Percentiles rank a stretch among this genome's conserved stretches.
phyloP scores from a whole-genome alignment of 1,140 invertebrate genomes.

The Cherax destructor region DNA sequence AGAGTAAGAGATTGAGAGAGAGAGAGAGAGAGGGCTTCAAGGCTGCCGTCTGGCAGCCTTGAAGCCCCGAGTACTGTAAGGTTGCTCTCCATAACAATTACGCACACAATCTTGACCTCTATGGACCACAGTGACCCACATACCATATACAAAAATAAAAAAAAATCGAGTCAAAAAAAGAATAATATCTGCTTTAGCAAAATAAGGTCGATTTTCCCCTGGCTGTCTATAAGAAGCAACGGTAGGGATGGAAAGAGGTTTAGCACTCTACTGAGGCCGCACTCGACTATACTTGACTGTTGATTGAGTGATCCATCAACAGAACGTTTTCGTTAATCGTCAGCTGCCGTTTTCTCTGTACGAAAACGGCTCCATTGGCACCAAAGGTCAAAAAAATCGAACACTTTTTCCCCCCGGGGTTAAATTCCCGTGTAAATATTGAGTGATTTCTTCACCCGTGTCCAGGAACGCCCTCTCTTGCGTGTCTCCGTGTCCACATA shows the following conservation, averaged over 20 bases:
- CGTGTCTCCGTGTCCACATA: too few relatives aligned
- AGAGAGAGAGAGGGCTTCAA: too few relatives aligned
- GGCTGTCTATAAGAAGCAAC: not conserved
- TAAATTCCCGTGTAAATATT: too few relatives aligned
- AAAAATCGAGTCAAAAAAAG: too few relatives aligned
- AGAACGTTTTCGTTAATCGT: constrained; percentile 52
- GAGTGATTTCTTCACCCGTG: too few relatives aligned
- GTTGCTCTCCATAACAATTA: not conserved
- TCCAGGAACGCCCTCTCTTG: too few relatives aligned
- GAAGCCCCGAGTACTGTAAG: not conserved
- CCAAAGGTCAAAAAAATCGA: not conserved
- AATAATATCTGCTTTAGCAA: not conserved
- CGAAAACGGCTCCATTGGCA: not conserved
- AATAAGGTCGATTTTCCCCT: not conserved
- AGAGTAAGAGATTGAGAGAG: too few relatives aligned
- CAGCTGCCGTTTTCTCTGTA: constrained; percentile 34
- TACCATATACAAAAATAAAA: not conserved
- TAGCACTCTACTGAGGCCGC: not conserved
- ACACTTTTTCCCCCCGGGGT: too few relatives aligned
- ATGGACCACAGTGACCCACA: not conserved
- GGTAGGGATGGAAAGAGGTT: not conserved
- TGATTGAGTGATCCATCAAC: constrained; percentile 55
- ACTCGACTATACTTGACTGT: constrained; percentile 58
- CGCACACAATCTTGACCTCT: not conserved
- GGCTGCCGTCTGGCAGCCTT: not conserved